A percentile compares a stretch with the other conserved stretches of the same genome.
Conservation (phyloP, 1,140 invertebrate species). For the Ptiloglossa arizonensis region DNA sequence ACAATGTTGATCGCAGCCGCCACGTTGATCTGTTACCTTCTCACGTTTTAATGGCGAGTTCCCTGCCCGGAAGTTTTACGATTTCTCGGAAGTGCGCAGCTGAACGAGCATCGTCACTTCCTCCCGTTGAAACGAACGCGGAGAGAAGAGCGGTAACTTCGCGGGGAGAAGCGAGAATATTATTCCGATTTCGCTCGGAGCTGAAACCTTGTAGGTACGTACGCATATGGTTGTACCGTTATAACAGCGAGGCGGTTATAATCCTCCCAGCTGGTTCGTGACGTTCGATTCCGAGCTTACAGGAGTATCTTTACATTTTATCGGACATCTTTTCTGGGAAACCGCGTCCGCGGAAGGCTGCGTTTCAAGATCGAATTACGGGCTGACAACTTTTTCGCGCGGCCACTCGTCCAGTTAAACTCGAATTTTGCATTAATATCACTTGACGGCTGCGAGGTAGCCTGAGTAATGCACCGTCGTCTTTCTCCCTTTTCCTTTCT, state of each 20-base stretch:
- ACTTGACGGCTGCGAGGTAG: neutral
- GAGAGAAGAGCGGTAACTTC: neutral
- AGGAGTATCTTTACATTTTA: conserved; percentile 71
- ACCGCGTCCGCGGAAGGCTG: conserved; percentile 69
- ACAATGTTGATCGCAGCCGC: neutral
- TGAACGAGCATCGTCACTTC: conserved; percentile 50
- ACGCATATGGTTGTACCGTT: conserved; percentile 63
- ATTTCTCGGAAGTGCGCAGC: conserved; percentile 61
- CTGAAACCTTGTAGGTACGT: conserved; percentile 45
- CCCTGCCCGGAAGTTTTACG: conserved; percentile 64
- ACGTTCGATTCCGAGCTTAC: conserved; percentile 68
- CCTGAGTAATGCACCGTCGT: neutral
- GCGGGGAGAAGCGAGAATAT: neutral
- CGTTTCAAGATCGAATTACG: conserved; percentile 66
- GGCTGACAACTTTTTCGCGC: conserved; percentile 60
- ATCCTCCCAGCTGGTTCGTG: conserved; percentile 69
- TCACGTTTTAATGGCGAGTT: conserved; percentile 70
- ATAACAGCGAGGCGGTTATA: conserved; percentile 59
- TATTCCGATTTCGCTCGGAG: conserved; percentile 58
- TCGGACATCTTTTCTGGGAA: conserved; percentile 70
- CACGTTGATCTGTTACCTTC: conserved; percentile 68
- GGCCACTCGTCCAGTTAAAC: conserved; percentile 32
- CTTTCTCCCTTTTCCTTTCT: neutral
- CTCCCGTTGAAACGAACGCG: conserved; percentile 8
- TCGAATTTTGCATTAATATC: conserved; percentile 17